A percentile compares a stretch with the other conserved stretches of the same genome.
Conservation (phyloP, 2,888 invertebrate species). For the Lamproptera curius region DNA sequence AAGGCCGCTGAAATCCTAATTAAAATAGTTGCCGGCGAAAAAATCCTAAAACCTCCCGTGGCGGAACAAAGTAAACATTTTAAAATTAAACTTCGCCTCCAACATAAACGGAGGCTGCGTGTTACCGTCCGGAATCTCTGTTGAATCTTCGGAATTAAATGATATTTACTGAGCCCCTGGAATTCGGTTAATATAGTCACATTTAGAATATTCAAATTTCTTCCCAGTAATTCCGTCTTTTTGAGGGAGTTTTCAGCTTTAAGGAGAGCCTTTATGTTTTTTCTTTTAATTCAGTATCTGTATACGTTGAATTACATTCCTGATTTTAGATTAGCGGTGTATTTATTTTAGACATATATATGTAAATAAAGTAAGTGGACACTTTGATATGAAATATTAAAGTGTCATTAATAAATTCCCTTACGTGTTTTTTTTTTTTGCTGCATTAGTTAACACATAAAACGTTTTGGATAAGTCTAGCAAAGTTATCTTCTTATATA, state of each 20-base stretch:
- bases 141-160: constrained; percentile 6
- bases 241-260: not conserved
- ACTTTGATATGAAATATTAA: too few species aligned
- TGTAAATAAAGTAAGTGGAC: too few species aligned
- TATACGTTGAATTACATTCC: too few species aligned
- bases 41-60: not conserved
- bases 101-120: not conserved
- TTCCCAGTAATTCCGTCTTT: constrained; percentile 2
- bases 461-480: too few species aligned
- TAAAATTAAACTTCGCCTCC: constrained; percentile 10
- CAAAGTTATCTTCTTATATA: too few species aligned
- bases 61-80: constrained; percentile 13
- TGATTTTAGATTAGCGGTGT: too few species aligned
- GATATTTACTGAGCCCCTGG: constrained; percentile 6
- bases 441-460: too few species aligned
- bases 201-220: constrained; percentile 6
- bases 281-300: too few species aligned
- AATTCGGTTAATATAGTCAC: constrained; percentile 13
- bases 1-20: constrained; percentile 2
- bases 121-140: constrained; percentile 10
- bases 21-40: constrained; percentile 7
- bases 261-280: too few species aligned
- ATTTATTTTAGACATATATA: too few species aligned
- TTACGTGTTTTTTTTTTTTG: too few species aligned
- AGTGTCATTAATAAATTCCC: too few species aligned